Conservation (phyloP, 2,113 vertebrate species). For the Alligator sinensis region DNA sequence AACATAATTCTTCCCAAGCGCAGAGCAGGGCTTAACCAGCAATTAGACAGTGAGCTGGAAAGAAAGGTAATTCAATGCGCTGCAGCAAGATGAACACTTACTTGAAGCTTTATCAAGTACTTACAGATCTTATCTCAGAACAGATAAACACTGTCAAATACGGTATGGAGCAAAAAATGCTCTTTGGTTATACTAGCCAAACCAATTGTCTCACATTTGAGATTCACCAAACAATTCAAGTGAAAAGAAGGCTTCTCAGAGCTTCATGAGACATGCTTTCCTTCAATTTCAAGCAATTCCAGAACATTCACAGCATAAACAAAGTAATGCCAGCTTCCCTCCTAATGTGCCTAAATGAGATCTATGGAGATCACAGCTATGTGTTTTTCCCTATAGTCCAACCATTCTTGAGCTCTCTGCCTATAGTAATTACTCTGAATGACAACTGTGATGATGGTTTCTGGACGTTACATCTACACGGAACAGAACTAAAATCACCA, state of each 20-base stretch:
- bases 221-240: background rate
- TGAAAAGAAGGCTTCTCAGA: background rate
- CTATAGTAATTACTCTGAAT: background rate
- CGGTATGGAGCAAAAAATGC: background rate
- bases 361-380: no score
- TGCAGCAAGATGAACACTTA: conserved; percentile 28
- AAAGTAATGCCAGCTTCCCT: background rate
- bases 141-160: background rate
- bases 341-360: background rate
- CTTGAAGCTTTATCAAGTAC: conserved; percentile 43
- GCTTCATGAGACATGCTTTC: background rate
- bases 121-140: conserved; percentile 15
- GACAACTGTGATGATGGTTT: no score
- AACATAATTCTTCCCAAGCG: conserved; percentile 24
- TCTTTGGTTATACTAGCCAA: background rate
- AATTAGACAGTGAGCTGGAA: conserved; percentile 50
- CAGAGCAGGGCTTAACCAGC: conserved; percentile 40
- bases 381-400: background rate
- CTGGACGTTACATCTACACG: accelerated
- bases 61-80: conserved; percentile 39
- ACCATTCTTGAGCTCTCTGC: background rate
- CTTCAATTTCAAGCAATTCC: background rate
- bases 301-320: background rate
- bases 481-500: background rate
- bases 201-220: background rate